phyloP scores from a whole-genome alignment of 1,140 invertebrate genomes.

The Neodiprion lecontei region DNA sequence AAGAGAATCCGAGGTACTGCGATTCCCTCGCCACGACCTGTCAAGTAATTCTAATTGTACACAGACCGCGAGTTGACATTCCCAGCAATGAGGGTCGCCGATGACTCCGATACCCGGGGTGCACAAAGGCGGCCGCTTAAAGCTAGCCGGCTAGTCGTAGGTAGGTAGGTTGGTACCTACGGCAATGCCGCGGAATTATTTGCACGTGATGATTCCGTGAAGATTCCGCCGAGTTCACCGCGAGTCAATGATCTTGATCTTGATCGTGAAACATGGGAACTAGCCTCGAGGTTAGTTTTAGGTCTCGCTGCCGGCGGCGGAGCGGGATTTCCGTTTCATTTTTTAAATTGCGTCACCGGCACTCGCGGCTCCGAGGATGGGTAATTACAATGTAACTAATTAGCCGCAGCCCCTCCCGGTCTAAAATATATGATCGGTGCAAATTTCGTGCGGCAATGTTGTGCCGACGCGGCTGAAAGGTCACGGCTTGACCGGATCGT shows the following conservation, averaged over 20 bases:
- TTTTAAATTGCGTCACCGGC: background rate
- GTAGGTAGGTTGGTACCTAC: too few species aligned
- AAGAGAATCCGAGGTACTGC: background rate
- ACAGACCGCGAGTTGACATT: background rate
- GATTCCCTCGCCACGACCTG: background rate
- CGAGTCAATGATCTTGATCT: slow-evolving; percentile 54
- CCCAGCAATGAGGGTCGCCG: background rate
- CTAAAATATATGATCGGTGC: background rate
- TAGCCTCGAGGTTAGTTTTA: background rate
- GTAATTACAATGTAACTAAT: slow-evolving; percentile 3
- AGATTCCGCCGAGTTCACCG: slow-evolving; percentile 35
- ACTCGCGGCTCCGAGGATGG: background rate
- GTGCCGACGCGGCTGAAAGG: too few species aligned
- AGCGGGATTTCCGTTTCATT: background rate
- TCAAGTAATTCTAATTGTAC: background rate
- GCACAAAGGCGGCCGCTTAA: background rate
- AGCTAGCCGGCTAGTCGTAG: background rate
- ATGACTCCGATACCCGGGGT: background rate
- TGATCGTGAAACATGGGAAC: slow-evolving; percentile 32
- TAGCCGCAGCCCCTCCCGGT: background rate
- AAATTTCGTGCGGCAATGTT: background rate
- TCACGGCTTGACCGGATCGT: too few species aligned
- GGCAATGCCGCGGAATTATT: background rate
- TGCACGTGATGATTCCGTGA: slow-evolving; percentile 3
- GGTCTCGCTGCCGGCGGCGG: background rate